Conservation (phyloP, 2,113 vertebrate species). For the Lampris megalopsis region DNA sequence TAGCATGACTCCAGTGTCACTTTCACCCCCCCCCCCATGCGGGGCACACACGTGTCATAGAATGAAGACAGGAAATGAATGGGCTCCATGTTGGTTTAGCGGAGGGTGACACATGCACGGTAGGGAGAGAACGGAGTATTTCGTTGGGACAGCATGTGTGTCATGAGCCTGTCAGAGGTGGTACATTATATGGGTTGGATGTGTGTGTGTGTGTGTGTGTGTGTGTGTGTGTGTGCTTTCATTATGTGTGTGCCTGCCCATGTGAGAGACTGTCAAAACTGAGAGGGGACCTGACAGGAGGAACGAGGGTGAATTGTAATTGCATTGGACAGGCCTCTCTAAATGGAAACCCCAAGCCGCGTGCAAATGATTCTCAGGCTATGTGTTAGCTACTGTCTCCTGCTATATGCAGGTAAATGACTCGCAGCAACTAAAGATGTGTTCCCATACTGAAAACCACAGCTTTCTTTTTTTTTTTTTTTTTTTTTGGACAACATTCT, state of each 20-base stretch:
- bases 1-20: conserved; percentile 5
- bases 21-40: background rate
- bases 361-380: background rate
- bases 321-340: conserved; percentile 13
- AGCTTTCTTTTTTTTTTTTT: conserved; percentile 3
- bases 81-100: conserved; percentile 3
- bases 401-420: conserved; percentile 15
- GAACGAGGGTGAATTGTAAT: conserved; percentile 14
- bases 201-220: background rate
- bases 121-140: background rate
- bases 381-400: background rate
- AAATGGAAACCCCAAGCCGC: conserved; percentile 21
- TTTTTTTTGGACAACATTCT: conserved; percentile 11
- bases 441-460: conserved; percentile 1
- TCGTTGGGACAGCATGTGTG: background rate
- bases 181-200: background rate
- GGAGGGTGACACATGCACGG: background rate
- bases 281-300: conserved; percentile 5
- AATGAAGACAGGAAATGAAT: conserved; percentile 35
- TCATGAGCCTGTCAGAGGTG: background rate
- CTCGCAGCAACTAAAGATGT: conserved; percentile 10
- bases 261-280: conserved; percentile 6
- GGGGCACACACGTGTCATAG: conserved; percentile 12
- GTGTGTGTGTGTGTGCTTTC: background rate
- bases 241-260: background rate